Conservation (phyloP, 2,113 vertebrate species). For the Callospermophilus lateralis region DNA sequence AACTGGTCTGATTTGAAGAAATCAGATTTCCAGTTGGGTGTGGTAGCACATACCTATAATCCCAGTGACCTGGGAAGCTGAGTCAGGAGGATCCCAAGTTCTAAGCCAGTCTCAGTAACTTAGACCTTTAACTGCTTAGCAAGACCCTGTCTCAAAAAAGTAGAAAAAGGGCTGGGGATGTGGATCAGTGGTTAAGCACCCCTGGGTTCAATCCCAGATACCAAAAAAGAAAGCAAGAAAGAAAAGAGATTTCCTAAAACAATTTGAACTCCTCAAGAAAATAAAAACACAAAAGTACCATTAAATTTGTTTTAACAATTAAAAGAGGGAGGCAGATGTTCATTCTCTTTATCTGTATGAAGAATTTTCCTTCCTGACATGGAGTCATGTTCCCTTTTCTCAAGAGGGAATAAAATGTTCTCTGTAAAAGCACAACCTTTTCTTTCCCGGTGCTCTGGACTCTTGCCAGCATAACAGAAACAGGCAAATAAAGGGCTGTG, state of each 20-base stretch:
- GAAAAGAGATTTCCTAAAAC: constrained; percentile 49
- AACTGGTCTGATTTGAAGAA: no score
- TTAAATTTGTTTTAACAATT: constrained; percentile 77
- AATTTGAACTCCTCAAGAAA: constrained; percentile 55
- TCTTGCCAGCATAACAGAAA: constrained; percentile 77
- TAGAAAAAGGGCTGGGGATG: no score
- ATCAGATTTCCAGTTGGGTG: no score
- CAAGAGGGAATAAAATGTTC: constrained; percentile 80
- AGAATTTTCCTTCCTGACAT: constrained; percentile 81
- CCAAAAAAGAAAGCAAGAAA: neutral
- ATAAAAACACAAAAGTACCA: constrained; percentile 52
- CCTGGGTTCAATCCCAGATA: no score
- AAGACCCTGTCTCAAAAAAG: no score
- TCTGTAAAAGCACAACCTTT: constrained; percentile 68
- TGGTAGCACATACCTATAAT: no score
- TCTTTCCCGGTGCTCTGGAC: constrained; percentile 67
- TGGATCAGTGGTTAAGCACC: no score
- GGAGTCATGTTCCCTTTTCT: constrained; percentile 79
- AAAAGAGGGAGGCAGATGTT: constrained; percentile 60
- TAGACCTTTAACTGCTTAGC: no score
- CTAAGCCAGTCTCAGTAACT: no score
- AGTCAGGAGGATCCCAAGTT: no score
- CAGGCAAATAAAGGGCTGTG: constrained; percentile 76
- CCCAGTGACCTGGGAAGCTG: no score
- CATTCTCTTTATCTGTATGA: constrained; percentile 79